Evolutionary conservation across 1,140 invertebrate species (phyloP).

Genomic region (Philaenus spumarius): DNA sequence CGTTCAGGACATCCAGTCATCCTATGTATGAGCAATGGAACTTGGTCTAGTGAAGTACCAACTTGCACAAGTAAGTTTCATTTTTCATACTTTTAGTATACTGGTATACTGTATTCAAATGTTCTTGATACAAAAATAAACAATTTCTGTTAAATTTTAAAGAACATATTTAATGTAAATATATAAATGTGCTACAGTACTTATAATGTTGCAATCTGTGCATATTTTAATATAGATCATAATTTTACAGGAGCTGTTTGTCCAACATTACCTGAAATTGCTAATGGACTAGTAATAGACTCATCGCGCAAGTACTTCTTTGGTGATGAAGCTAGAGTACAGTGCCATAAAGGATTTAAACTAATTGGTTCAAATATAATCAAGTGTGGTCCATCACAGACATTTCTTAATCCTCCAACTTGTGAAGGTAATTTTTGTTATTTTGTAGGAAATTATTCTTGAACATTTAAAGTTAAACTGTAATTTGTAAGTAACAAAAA

Average conservation of each 20-base stretch:
- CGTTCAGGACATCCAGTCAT: conserved; percentile 82
- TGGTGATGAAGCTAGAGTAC: conserved; percentile 86
- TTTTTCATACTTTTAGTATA: background rate
- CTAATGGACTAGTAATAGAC: conserved; percentile 79
- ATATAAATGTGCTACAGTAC: background rate
- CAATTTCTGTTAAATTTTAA: too few species aligned
- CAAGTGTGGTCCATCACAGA: conserved; percentile 77
- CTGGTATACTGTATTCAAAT: too few species aligned
- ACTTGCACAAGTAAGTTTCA: conserved; percentile 68
- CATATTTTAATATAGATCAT: too few species aligned
- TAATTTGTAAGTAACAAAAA: background rate
- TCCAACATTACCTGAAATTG: conserved; percentile 71
- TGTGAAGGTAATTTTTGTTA: conserved; percentile 57
- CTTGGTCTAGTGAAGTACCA: conserved; percentile 90
- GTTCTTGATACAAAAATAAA: too few species aligned
- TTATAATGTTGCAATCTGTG: too few species aligned
- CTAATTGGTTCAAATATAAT: conserved; percentile 79
- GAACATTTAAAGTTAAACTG: background rate
- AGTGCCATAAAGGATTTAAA: conserved; percentile 86
- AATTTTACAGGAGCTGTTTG: conserved; percentile 60
- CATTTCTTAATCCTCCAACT: conserved; percentile 75
- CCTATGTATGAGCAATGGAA: conserved; percentile 92
- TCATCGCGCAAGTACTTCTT: conserved; percentile 66
- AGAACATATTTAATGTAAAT: too few species aligned
- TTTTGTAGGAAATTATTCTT: background rate